Evolutionary conservation across 1,140 invertebrate species (phyloP), one percentile per base, ranked within the genome.

Genomic region (Ips typographus): DNA sequence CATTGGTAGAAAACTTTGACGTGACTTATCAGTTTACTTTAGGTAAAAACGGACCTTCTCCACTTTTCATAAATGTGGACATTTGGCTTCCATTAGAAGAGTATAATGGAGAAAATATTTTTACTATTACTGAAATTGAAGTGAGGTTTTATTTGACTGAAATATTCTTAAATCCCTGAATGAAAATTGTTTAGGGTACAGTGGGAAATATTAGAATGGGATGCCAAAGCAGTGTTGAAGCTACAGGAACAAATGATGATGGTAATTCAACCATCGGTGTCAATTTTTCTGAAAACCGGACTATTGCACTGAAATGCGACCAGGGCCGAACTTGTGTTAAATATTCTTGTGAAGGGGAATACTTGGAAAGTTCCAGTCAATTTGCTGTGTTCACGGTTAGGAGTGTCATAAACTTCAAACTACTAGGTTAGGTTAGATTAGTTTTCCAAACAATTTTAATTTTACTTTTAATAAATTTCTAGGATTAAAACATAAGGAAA

Each of bases 41-140:
- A 4, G 69, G 63, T 0, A 73, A 73, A 66, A 53, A 52, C 40
- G 72, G 68, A 1, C 72, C 68, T 1, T 70, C 68, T 43, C 72
- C 72, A 42, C 36, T 71, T 4, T 22, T 52, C 38, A 41, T 66
- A 4, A 57, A 63, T 2, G 47, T 73, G 38, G 53, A 49, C 37
- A 58, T 73, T 44, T 53, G 67, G 3, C 22, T 71, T 1, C 72
- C 72, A 36, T 38, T 65, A 8, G 7, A 66, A 4, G 40, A 52
- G 42, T 36, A 68, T 2, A 41, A 64, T 47, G 53, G 52, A 51
- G 51, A 41, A 8, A 56, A 8, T 36, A 43, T 72, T 52, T 55
- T 72, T 7, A 52, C 56, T 43, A 59, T 72, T 22, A 41, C 59
- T 49, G 49, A 61, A 43, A 43, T 66, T 22, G n/a, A 66, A 36